A percentile compares a stretch with the other conserved stretches of the same genome.
Evolutionary conservation across 2,888 invertebrate species (phyloP).

Genomic region (Eremobia ochroleuca): DNA sequence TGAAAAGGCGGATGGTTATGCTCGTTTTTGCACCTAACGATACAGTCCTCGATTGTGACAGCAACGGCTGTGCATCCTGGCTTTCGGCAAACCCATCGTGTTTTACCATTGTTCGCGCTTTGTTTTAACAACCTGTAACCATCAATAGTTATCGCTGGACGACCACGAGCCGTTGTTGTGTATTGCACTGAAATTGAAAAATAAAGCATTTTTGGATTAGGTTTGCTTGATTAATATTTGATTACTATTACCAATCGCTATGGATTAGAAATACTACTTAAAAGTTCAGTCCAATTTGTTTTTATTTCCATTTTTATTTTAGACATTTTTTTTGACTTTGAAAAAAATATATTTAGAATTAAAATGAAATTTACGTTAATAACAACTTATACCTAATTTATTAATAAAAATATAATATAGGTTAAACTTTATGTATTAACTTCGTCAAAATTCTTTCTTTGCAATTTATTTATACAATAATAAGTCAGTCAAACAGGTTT

Average conservation of each 20-base stretch:
- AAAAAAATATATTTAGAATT: neutral
- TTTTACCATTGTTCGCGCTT: constrained; percentile 9
- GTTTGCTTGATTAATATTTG: neutral
- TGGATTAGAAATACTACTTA: neutral
- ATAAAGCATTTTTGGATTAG: neutral
- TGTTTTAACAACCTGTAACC: constrained; percentile 29
- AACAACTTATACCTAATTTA: neutral
- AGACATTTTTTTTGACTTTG: neutral
- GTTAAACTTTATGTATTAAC: neutral
- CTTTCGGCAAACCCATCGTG: constrained; percentile 33
- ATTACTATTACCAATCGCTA: too few relatives aligned
- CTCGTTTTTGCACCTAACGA: constrained; percentile 21
- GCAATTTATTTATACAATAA: neutral
- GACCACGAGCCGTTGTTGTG: constrained; percentile 19
- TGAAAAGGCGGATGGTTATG: constrained; percentile 39
- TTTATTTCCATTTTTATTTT: neutral
- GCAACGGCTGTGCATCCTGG: constrained; percentile 23
- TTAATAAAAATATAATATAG: too few relatives aligned
- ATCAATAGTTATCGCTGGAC: constrained; percentile 17
- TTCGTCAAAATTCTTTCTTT: neutral
- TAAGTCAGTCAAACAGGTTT: neutral
- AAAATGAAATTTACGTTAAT: neutral
- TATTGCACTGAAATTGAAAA: constrained; percentile 33
- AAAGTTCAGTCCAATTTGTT: neutral
- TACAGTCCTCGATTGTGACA: constrained; percentile 14